These are phyloP conservation scores for Adelges cooleyi DNA, from an alignment of 1,140 invertebrate species.

Conservation along the genomic window DNA sequence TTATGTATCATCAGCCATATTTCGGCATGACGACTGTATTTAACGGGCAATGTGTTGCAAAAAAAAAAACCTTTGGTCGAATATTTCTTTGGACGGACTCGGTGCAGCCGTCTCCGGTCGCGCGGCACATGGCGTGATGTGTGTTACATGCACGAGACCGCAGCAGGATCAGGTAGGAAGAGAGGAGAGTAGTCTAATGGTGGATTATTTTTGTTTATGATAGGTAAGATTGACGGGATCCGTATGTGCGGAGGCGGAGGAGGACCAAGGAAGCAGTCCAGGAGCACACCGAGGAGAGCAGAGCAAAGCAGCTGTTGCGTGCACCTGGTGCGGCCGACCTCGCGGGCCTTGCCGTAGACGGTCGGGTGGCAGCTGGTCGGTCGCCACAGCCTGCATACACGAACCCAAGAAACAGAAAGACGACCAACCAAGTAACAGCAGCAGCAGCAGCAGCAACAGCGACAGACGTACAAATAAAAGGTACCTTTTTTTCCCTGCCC, in stretches of 20 bases:
- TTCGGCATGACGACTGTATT: too few relatives aligned
- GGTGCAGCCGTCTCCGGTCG: too few relatives aligned
- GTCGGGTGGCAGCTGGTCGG: conserved; percentile 12
- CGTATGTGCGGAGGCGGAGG: background rate
- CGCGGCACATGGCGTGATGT: too few relatives aligned
- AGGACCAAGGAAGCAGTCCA: conserved; percentile 10
- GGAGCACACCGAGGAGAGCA: background rate
- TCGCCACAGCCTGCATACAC: background rate
- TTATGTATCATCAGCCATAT: too few relatives aligned
- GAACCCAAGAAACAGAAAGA: background rate
- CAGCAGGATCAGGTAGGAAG: too few relatives aligned
- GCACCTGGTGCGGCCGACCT: conserved; percentile 3
- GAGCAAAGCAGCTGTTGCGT: conserved; percentile 16
- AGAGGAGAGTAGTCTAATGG: too few relatives aligned
- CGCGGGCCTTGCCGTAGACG: background rate
- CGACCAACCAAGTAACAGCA: too few relatives aligned
- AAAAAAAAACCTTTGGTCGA: too few relatives aligned
- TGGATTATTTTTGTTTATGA: background rate
- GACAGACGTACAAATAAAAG: background rate
- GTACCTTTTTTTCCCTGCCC: background rate
- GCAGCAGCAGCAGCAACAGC: background rate
- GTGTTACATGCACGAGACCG: too few relatives aligned
- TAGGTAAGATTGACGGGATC: conserved; percentile 1
- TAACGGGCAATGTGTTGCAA: too few relatives aligned
- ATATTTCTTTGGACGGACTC: too few relatives aligned